Evolutionary conservation across 2,113 vertebrate genomes (phyloP).

Genomic region (Sorex fumeus): DNA sequence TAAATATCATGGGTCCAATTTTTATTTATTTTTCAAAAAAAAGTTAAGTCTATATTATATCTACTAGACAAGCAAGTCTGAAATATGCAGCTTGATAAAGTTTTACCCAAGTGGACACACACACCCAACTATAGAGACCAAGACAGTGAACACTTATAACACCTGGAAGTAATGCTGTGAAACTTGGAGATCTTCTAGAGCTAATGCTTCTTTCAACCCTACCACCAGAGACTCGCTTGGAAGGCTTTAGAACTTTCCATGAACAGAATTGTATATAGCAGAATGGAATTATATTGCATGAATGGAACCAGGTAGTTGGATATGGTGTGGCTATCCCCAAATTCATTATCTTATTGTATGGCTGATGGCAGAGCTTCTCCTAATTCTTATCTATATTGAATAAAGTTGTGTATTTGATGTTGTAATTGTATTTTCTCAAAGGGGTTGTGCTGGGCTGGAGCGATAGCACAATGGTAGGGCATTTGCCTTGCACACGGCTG

Average conservation of each 20-base stretch:
- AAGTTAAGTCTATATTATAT: background rate
- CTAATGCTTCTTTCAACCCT: background rate
- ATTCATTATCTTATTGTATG: background rate
- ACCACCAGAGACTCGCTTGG: background rate
- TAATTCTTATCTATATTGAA: background rate
- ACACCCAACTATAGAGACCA: background rate
- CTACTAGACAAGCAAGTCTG: background rate
- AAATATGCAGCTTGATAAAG: background rate
- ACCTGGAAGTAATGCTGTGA: background rate
- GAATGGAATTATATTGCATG: background rate
- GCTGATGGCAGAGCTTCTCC: background rate
- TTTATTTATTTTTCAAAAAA: background rate
- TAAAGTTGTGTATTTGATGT: background rate
- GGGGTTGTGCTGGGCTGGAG: too few relatives aligned
- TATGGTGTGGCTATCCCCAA: background rate
- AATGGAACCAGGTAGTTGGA: background rate
- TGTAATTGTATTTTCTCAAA: background rate
- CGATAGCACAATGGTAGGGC: too few relatives aligned
- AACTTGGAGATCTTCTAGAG: background rate
- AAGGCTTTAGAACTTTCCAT: background rate
- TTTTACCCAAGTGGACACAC: background rate
- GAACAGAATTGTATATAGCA: background rate
- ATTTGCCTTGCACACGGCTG: too few relatives aligned
- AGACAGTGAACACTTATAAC: background rate
- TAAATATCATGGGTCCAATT: background rate